These are phyloP conservation scores for Anorthoa munda DNA, from an alignment of 2,888 invertebrate species.

Conservation along the genomic window DNA sequence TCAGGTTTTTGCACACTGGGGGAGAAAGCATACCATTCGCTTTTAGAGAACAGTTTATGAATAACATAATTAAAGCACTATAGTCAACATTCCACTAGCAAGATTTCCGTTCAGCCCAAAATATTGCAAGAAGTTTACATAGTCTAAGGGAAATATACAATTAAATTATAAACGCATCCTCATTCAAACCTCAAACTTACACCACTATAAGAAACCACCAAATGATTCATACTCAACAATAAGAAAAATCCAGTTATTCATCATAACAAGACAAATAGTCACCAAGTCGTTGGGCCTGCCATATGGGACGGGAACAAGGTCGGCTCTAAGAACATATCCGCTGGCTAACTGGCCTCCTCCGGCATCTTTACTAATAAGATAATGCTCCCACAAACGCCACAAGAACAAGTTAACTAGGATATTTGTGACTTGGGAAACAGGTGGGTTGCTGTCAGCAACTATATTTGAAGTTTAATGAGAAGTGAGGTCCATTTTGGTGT, in stretches of 20 bases:
- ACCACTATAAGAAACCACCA: constrained; percentile 1
- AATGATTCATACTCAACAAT: constrained; percentile 46
- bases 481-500: constrained; percentile 16
- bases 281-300: constrained; percentile 23
- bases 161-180: constrained; percentile 2
- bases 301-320: constrained; percentile 64
- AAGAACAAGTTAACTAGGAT: constrained; percentile 35
- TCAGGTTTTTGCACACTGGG: neutral
- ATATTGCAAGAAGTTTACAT: neutral
- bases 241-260: constrained; percentile 41
- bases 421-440: constrained; percentile 29
- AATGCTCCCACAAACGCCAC: constrained; percentile 46
- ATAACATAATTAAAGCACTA: neutral
- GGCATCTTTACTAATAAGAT: constrained; percentile 66
- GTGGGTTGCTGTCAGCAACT: constrained; percentile 8
- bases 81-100: neutral
- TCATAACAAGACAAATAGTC: constrained; percentile 1
- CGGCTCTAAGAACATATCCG: constrained; percentile 64
- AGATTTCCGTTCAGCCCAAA: neutral
- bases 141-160: neutral
- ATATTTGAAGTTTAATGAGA: constrained; percentile 27
- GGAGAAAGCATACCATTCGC: neutral
- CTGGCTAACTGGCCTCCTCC: constrained; percentile 67
- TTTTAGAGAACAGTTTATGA: neutral
- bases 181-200: neutral